These are phyloP conservation scores for Anguilla marmorata DNA, from an alignment of 2,797 vertebrate species.

Conservation along the genomic window DNA sequence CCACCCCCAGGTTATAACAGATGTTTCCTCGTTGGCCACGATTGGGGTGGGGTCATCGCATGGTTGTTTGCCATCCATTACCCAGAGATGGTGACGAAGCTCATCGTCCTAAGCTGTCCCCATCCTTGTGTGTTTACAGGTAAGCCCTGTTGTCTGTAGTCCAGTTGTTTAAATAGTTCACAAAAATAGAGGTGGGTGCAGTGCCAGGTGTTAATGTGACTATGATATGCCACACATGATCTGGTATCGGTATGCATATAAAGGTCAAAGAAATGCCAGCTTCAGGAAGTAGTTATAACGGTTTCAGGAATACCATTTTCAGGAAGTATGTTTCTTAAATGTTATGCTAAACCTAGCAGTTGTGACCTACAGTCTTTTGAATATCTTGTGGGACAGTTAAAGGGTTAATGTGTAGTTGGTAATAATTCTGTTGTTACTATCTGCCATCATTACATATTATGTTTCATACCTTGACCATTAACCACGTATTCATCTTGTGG, in stretches of 20 bases:
- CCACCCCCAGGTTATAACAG: slow-evolving; percentile 87
- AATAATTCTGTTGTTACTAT: neutral
- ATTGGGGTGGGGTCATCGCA: slow-evolving; percentile 95
- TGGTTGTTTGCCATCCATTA: slow-evolving; percentile 96
- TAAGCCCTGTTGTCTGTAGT: slow-evolving; percentile 60
- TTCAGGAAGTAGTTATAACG: neutral
- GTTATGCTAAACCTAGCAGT: neutral
- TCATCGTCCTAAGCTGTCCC: slow-evolving; percentile 94
- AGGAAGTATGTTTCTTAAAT: too few species aligned
- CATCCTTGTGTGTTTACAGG: slow-evolving; percentile 94
- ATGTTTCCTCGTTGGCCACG: slow-evolving; percentile 93
- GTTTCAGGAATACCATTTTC: neutral
- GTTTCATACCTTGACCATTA: neutral
- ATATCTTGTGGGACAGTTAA: neutral
- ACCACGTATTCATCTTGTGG: neutral
- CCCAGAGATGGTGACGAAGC: slow-evolving; percentile 95
- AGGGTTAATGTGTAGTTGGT: neutral
- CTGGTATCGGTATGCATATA: neutral
- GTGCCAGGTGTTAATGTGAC: neutral
- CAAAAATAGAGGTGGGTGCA: neutral
- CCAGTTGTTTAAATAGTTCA: neutral
- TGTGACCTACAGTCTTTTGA: neutral
- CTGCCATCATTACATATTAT: neutral
- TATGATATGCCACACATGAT: neutral
- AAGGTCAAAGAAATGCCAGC: neutral